Base-by-base conservation (phyloP, 1,140 invertebrate genomes). In the Periplaneta americana region DNA sequence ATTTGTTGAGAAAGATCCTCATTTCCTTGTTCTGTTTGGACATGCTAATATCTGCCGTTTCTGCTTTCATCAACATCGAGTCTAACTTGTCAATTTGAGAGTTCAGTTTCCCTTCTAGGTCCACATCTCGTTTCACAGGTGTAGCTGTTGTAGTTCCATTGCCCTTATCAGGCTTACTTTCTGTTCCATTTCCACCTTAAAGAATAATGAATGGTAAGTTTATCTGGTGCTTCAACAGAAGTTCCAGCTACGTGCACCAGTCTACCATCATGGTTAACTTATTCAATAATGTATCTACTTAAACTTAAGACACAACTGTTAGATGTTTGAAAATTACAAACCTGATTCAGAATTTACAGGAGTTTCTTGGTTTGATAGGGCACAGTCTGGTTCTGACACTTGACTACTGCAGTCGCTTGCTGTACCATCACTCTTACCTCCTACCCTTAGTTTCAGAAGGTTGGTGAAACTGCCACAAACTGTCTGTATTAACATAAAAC, bases 21-120 rank as follows among this genome's bases (percentile, higher is more conserved):
- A 95, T 94, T 86, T 94, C 92, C 85, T 94, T 93, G n/a, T 91
- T 92, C 85, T 95, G 94, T 84, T 91, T 88, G 10, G 90, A 86
- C 91, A 95, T 91, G 74, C 93, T 91, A 34, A 90, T 87, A 83
- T 94, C 90, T 18, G 93, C 93, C 76, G 91, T 91, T 76, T 94
- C 94, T 11, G 93, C 93, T 85, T 94, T 92, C 13, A 88, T 87
- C 18, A 95, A 90, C 82, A 95, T 84, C 2, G 89, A 87, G 83
- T 93, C 92, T 78, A 94, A 84, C 84, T 92, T 92, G 84, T 92
- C 90, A 39, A 93, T 87, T 83, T 94, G 92, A 15, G 91, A 90
- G 9, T 88, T 89, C 84, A 93, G 88, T 82, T 92, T 91, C 83
- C 90, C 86, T 78, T 88, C 87, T 13, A 93, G 88, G 83, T 93